Evolutionary conservation across 2,113 vertebrate genomes (phyloP), one percentile per base, ranked within the genome.

Genomic region (Macaca fascicularis): DNA sequence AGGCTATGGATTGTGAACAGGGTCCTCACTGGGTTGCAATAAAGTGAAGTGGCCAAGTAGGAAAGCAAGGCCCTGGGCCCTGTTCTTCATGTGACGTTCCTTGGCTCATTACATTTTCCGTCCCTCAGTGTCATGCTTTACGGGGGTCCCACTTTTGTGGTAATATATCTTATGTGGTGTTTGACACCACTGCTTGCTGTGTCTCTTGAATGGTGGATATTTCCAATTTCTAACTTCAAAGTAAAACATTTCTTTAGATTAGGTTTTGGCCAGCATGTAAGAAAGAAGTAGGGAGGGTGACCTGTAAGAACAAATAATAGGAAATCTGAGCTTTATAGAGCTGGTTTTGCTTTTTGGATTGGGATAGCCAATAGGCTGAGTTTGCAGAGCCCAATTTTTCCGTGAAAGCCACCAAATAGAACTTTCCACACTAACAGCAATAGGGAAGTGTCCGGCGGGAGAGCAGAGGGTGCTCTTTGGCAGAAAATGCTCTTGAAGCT

Each of bases 141-240:
- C 7, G 5, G 69, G 70, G 52, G 17, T 17, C 45, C 40, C 55
- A 25, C 38, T 83, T 87, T n/a, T 9, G 13, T 11, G 57, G n/a
- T 59, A 40, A 89, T 23, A 6, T 4, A 67, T 90, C 78, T 72
- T 61, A 82, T 75, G n/a, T 76, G 59, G 43, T 55, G 7, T 40
- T 89, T 20, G 69, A 85, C 85, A 45, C 22, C 12, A 43, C 30
- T 35, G 25, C 52, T 78, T 19, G 7, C 8, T 19, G 38, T 45
- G 23, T 25, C 82, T 78, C 40, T 97, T 45, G 80, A 22, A n/a
- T 81, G 59, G 32, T 55, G 23, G 16, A 2, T 95, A 67, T 67
- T 96, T 84, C 12, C 16, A 40, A 16, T 74, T 30, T 95, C 75
- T 92, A 35, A 48, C 78, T 85, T 85, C 38, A 90, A 92, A 90